These are phyloP conservation scores for Goniozus legneri DNA, from an alignment of 1,140 invertebrate species.

Conservation along the genomic window DNA sequence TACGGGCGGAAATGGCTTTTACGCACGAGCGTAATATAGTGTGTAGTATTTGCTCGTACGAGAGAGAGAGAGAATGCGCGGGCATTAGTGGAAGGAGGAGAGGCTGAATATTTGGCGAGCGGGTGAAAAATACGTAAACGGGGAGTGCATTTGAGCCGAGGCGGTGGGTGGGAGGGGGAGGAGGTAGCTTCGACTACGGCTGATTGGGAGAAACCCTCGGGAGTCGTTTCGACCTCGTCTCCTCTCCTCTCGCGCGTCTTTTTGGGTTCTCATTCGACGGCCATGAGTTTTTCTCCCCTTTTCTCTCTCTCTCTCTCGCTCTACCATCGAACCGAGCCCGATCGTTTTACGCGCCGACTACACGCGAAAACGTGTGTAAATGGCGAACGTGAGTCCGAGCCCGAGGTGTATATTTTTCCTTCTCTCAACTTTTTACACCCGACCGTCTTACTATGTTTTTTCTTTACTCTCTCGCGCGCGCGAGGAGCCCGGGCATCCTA, in stretches of 20 bases:
- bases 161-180: neutral
- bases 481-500: constrained; percentile 8
- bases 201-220: constrained; percentile 44
- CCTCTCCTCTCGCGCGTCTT: constrained; percentile 3
- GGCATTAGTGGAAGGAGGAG: neutral
- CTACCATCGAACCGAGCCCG: constrained; percentile 16
- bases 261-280: no score
- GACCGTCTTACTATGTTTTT: neutral
- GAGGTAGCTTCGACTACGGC: constrained; percentile 15
- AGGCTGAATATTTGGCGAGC: neutral
- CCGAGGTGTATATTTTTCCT: no score
- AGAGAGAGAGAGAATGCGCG: no score
- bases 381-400: constrained; percentile 18
- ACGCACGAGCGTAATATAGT: no score
- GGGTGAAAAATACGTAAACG: constrained; percentile 8
- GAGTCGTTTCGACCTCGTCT: constrained; percentile 41
- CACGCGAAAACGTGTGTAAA: constrained; percentile 25
- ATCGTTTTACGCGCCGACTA: constrained; percentile 29
- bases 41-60: no score
- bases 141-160: constrained; percentile 27
- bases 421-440: no score
- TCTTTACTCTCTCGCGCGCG: constrained; percentile 13
- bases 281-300: no score
- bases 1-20: no score
- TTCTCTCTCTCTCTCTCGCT: constrained; percentile 7